Evolutionary conservation across 1,140 invertebrate genomes (phyloP), one percentile per base, ranked within the genome.

Genomic region (Brachionus angularis): DNA sequence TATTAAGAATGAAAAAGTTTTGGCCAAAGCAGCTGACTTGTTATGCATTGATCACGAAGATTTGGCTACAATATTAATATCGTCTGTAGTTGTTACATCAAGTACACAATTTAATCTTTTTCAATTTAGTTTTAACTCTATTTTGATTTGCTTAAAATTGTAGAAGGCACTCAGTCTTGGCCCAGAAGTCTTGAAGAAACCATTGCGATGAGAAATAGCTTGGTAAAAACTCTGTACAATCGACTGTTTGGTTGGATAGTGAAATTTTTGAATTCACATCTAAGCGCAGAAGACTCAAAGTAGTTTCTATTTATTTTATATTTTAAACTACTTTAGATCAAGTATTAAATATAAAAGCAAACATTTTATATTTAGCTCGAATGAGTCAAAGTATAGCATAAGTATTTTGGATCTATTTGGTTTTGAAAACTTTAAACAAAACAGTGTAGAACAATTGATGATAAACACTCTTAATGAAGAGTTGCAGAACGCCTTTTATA

Each of bases 251-350:
- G 76, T 0, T 80, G 79, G 79, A 74, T 80, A 27, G 73, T 80
- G 10, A 62, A 74, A 29, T 73, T 72, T 49, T 77, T 80, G 58
- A 80, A 80, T 78, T 70, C 83, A 85, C 31, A 89, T 89, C 75
- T 83, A 92, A 71, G 75, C 87, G 88, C 74, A 83, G 88, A 76
- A 86, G 87, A 42, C 86, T 91, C 72, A 91, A 89, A 90, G 91
- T 84, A 87, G 89, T 86, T 23, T 34, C 50, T 33, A 53, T 4
- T 73, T 34, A 33, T 50, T 53, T 33, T 14, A 1, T 55, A 14
- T 27, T 46, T 31, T 23, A n/a, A 21, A 21, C 18, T 27, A 14
- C 16, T 52, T 52, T 27, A 12, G 5, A 5, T 31, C n/a, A n/a
- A n/a, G n/a, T n/a, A n/a, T n/a, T n/a, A n/a, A n/a, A n/a, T n/a